phyloP scores from a whole-genome alignment of 2,888 invertebrate genomes.

The Entomobrya multifasciata region DNA sequence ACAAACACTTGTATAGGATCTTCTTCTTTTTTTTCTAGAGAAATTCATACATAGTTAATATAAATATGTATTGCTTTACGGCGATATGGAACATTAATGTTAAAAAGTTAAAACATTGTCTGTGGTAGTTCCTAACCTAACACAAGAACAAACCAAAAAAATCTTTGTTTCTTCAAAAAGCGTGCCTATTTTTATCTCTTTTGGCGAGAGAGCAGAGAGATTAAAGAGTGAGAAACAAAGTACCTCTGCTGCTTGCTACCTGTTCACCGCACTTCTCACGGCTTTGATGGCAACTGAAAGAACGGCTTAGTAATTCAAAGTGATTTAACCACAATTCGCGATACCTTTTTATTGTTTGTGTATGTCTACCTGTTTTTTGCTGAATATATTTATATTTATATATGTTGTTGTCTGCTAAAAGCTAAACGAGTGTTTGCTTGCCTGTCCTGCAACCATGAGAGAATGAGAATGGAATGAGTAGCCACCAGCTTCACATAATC shows the following conservation, averaged over 20 bases:
- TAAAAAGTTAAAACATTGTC: too few relatives aligned
- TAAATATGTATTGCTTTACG: too few relatives aligned
- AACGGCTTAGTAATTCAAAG: conserved; percentile 64
- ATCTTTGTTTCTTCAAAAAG: neutral
- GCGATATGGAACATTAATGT: too few relatives aligned
- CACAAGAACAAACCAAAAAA: neutral
- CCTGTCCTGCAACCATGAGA: neutral
- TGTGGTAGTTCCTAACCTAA: neutral
- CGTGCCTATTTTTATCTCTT: neutral
- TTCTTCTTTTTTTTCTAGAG: too few relatives aligned
- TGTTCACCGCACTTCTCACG: conserved; percentile 65
- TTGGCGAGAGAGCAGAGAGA: neutral
- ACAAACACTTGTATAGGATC: too few relatives aligned
- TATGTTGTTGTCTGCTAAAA: neutral
- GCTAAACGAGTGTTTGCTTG: neutral
- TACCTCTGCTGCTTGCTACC: conserved; percentile 16
- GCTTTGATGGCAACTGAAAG: conserved; percentile 66
- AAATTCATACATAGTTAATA: too few relatives aligned
- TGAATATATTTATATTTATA: neutral
- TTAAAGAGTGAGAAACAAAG: too few relatives aligned
- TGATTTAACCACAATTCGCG: conserved; percentile 48
- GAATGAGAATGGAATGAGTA: neutral
- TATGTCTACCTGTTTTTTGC: neutral
- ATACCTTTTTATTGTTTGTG: conserved; percentile 12
- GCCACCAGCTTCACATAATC: neutral